A percentile compares a stretch with the other conserved stretches of the same genome.
phyloP scores from a whole-genome alignment of 1,140 invertebrate genomes.

The Paraescarpia echinospica region DNA sequence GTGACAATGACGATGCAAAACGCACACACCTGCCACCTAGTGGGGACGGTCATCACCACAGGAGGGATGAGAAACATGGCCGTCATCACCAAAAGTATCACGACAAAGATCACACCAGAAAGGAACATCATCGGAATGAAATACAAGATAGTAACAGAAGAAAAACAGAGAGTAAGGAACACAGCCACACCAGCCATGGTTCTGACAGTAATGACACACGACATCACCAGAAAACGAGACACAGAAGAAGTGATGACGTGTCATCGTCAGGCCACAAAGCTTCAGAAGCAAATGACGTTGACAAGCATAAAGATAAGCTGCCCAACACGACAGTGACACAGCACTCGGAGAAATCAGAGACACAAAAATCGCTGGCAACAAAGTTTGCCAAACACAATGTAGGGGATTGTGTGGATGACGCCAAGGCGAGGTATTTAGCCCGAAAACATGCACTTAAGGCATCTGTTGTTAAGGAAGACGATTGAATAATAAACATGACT shows the following conservation, averaged over 20 bases:
- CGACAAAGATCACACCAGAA: conserved; percentile 22
- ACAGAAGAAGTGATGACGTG: conserved; percentile 27
- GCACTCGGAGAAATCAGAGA: conserved; percentile 21
- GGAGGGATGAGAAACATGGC: conserved; percentile 32
- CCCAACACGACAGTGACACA: conserved; percentile 16
- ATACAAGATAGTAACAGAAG: background rate
- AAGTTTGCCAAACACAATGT: conserved; percentile 73
- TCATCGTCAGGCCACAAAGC: conserved; percentile 34
- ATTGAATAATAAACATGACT: too few relatives aligned
- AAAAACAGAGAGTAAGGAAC: background rate
- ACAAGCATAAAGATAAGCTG: conserved; percentile 26
- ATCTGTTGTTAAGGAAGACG: background rate
- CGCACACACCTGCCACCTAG: background rate
- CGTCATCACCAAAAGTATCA: conserved; percentile 6
- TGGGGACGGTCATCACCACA: conserved; percentile 30
- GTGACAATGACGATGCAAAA: background rate
- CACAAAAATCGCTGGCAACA: background rate
- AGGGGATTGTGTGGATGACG: conserved; percentile 76
- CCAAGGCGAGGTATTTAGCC: conserved; percentile 77
- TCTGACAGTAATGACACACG: conserved; percentile 22
- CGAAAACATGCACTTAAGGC: conserved; percentile 62
- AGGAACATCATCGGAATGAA: conserved; percentile 19
- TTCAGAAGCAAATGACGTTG: conserved; percentile 60
- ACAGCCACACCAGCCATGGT: background rate
- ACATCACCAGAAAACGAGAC: conserved; percentile 36